Percentiles rank a stretch among this genome's conserved stretches.
These are phyloP conservation scores for Leuciscus waleckii DNA, from an alignment of 2,797 vertebrate species.

Conservation along the genomic window DNA sequence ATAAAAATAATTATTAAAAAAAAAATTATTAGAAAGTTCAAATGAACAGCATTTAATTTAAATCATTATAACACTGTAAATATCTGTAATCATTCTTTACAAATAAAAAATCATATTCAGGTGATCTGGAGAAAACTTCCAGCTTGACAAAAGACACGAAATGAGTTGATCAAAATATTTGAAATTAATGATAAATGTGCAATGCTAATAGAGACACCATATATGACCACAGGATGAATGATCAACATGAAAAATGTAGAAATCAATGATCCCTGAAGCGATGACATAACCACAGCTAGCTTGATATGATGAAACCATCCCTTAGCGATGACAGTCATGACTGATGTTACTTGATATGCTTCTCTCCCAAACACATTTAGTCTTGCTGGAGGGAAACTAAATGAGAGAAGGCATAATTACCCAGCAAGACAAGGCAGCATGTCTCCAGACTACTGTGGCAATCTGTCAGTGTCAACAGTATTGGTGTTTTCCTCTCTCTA, in stretches of 20 bases:
- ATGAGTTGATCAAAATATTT: background rate
- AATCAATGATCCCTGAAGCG: constrained; percentile 26
- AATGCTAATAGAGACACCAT: background rate
- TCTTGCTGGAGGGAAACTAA: constrained; percentile 46
- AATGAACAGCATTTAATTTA: background rate
- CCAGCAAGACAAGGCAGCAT: constrained; percentile 47
- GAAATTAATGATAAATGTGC: background rate
- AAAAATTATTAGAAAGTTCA: background rate
- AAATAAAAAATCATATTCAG: background rate
- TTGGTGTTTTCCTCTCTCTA: constrained; percentile 25
- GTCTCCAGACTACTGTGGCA: constrained; percentile 40
- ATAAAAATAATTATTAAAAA: no score
- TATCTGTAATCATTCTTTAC: background rate
- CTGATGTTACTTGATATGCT: constrained; percentile 34
- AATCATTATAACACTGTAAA: background rate
- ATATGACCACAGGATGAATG: constrained; percentile 1
- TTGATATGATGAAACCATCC: constrained; percentile 35
- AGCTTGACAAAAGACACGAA: background rate
- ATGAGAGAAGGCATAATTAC: constrained; percentile 49
- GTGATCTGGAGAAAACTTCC: background rate
- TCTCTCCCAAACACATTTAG: constrained; percentile 43
- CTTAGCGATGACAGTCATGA: constrained; percentile 31
- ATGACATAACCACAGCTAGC: constrained; percentile 26
- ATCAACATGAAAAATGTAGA: constrained; percentile 26
- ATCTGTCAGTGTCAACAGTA: constrained; percentile 40